Evolutionary conservation across 2,888 invertebrate species (phyloP), one percentile per base, ranked within the genome.

Genomic region (Drosophila neoperkinsi): DNA sequence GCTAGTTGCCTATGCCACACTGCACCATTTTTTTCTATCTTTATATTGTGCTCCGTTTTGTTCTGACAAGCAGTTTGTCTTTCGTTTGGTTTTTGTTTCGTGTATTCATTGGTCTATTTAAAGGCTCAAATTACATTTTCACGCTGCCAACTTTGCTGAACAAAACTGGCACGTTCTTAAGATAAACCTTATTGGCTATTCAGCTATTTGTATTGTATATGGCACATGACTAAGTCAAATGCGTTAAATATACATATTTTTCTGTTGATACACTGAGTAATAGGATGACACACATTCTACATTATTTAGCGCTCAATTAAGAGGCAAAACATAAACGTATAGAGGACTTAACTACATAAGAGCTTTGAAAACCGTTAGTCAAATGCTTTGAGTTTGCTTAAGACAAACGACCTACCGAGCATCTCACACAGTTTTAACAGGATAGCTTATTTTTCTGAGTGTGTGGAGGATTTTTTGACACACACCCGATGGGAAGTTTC

Each of bases 51-150:
- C 57, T 72, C 53, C 70, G 49, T 62, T 81, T 81, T 65, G 52
- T 66, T 77, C 60, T 65, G 72, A 60, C 56, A 67, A 63, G 57
- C 65, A 70, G 73, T 77, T 85, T 80, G 80, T 82, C 75, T 81
- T 74, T 65, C 43, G 11, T 28, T 50, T 52, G 59, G 53, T 41
- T 57, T 67, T 65, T 66, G 63, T 58, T 62, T 65, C 56, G 55
- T 58, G 65, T 57, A 62, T 59, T 74, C 73, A 69, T 82, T 79
- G 88, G 75, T 74, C 80, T 74, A 82, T 80, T 84, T 87, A 77
- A 81, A 84, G 79, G 74, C 74, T 84, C 74, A 89, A 89, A 87
- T 89, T 89, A 78, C 74, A 77, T 79, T 79, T 77, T 79, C 88
- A 87, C 81, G 84, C 77, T 64, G 41, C 57, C 53, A 82, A 84